phyloP scores from a whole-genome alignment of 2,113 vertebrate genomes.

The Phylloscopus trochilus region DNA sequence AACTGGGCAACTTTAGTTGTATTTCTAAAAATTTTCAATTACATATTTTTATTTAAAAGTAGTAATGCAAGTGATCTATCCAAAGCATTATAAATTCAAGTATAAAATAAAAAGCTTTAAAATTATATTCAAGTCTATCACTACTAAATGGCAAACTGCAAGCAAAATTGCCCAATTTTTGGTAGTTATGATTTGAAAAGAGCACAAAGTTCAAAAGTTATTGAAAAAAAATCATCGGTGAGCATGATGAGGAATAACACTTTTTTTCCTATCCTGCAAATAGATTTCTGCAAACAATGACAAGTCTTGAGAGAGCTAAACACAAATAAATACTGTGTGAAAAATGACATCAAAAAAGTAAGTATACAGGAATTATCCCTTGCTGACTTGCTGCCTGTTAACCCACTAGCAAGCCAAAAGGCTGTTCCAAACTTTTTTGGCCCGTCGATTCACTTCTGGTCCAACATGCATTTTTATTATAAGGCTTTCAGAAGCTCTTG shows the following conservation, averaged over 20 bases:
- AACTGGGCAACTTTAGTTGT: neutral
- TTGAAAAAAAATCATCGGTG: neutral
- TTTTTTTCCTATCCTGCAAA: neutral
- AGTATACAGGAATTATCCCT: constrained; percentile 23
- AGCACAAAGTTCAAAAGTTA: neutral
- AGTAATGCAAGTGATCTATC: neutral
- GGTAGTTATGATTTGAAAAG: neutral
- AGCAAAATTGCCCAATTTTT: neutral
- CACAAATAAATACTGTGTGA: neutral
- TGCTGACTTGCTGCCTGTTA: constrained; percentile 8
- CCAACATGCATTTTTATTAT: constrained; percentile 14
- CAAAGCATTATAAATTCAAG: neutral
- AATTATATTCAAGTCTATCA: fast-evolving
- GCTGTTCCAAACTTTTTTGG: constrained; percentile 31
- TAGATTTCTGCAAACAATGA: neutral
- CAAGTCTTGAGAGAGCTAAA: neutral
- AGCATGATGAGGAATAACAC: neutral
- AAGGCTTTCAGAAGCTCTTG: constrained; percentile 57
- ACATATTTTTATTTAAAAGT: neutral
- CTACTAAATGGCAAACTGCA: neutral
- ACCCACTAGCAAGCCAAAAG: neutral
- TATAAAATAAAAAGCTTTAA: neutral
- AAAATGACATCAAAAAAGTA: constrained; percentile 14
- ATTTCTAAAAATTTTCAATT: neutral
- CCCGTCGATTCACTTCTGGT: neutral